These are phyloP conservation scores for Scolopax mira DNA, from an alignment of 2,113 vertebrate species.

Conservation along the genomic window DNA sequence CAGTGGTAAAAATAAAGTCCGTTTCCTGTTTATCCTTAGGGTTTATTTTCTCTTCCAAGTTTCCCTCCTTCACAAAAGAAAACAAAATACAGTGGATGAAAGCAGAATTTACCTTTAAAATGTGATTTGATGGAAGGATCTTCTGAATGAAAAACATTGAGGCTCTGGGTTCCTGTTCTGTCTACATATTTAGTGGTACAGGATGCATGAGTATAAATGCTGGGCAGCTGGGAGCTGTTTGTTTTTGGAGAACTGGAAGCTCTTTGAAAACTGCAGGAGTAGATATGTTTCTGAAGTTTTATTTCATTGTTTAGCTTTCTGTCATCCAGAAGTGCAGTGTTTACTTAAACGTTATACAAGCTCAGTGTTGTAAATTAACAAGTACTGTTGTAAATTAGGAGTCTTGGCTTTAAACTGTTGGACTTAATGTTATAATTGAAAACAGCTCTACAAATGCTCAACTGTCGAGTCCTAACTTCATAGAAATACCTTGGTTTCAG, in stretches of 20 bases:
- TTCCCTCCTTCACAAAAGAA: conserved; percentile 7
- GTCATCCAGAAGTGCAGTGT: conserved; percentile 60
- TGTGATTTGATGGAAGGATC: neutral
- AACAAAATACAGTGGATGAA: neutral
- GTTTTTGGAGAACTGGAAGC: conserved; percentile 40
- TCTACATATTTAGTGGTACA: neutral
- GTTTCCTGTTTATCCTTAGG: neutral
- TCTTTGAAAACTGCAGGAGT: conserved; percentile 59
- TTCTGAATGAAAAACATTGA: neutral
- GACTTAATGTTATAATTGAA: conserved; percentile 61
- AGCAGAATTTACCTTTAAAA: conserved; percentile 30
- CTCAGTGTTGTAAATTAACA: conserved; percentile 66
- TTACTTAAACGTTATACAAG: conserved; percentile 62
- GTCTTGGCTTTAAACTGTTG: conserved; percentile 62
- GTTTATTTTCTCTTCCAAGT: neutral
- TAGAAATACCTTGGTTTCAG: conserved; percentile 44
- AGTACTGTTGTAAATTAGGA: conserved; percentile 60
- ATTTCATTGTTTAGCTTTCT: conserved; percentile 62
- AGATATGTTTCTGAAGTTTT: conserved; percentile 63
- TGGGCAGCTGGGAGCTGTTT: conserved; percentile 54
- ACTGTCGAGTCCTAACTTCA: conserved; percentile 30
- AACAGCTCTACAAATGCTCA: conserved; percentile 57
- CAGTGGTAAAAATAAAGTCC: neutral
- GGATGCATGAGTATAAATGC: neutral
- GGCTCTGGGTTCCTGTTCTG: neutral